Evolutionary conservation across 2,888 invertebrate species (phyloP), one percentile per base, ranked within the genome.

Genomic region (Drosophila flavopinicola): DNA sequence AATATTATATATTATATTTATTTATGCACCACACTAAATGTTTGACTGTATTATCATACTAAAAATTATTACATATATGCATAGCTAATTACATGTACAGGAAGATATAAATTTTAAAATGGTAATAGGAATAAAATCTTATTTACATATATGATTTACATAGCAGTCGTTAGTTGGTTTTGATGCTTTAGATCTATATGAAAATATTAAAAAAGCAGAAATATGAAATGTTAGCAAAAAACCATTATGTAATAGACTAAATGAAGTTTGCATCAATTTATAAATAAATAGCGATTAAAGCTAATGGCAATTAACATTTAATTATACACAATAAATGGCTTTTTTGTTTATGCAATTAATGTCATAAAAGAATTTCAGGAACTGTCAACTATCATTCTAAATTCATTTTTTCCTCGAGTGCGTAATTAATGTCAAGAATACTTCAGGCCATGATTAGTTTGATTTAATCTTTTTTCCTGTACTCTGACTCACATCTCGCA

Each of bases 251-350:
- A 20, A 6, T 39, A 20, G 1, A n/a, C n/a, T 1, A 3, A 13
- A 35, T 56, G 17, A 56, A 7, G 9, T 13, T 10, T 10, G 15
- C 6, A 6, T 23, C n/a, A 27, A 1, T n/a, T 13, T 39, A 33
- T 4, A 33, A 39, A 53, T 32, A 25, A 7, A 0, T 23, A 15
- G 13, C 27, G n/a, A 45, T 29, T 54, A 54, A 13, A 1, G 7
- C 32, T 27, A 32, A 17, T 39, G 58, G n/a, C 59, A 59, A 33
- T 48, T 48, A 11, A 1, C 10, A 24, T 29, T 41, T 48, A 41
- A 48, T 48, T 48, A 6, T 17, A 39, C 20, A 6, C 15, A 45
- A 7, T 23, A 27, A 57, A 11, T 27, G 9, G 24, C 44, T 24
- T 37, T 30, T 29, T 24, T 2, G 5, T 57, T n/a, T 58, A 7